These are phyloP conservation scores for Urocynchramus pylzowi DNA, from an alignment of 2,113 vertebrate genomes.

Conservation along the genomic window DNA sequence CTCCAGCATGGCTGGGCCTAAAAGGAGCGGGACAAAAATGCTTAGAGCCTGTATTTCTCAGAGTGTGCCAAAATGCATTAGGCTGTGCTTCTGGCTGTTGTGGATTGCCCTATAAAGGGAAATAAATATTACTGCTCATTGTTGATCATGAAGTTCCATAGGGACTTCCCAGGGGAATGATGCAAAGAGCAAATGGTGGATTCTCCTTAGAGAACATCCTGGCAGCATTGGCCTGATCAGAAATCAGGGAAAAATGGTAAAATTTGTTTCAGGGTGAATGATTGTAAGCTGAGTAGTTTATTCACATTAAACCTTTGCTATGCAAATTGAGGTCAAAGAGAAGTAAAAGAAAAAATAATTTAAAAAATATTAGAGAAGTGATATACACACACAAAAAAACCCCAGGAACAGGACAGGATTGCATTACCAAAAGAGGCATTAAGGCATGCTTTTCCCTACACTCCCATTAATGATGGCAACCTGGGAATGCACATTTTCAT, in stretches of 20 bases:
- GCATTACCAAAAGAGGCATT: not conserved
- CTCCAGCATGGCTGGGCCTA: not conserved
- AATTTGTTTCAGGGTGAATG: not conserved
- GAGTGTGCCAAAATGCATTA: not conserved
- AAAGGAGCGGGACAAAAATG: accelerated
- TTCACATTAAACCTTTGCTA: not conserved
- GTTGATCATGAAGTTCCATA: not conserved
- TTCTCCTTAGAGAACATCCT: not conserved
- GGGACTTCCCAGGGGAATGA: not conserved
- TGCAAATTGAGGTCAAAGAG: not conserved
- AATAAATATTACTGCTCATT: not conserved
- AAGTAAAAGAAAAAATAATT: not conserved
- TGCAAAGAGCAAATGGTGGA: not conserved
- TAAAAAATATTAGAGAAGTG: accelerated
- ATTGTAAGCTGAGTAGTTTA: not conserved
- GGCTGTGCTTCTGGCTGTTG: not conserved
- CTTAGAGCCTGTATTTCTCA: not conserved
- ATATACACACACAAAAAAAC: no score
- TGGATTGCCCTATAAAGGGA: not conserved
- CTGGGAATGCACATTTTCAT: not conserved
- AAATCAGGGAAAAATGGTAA: not conserved
- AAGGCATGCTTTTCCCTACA: accelerated
- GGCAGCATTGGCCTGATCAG: not conserved
- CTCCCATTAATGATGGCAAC: not conserved
- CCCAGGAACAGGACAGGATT: not conserved